Conservation (phyloP, 2,888 invertebrate species). For the Troilus luridus region DNA sequence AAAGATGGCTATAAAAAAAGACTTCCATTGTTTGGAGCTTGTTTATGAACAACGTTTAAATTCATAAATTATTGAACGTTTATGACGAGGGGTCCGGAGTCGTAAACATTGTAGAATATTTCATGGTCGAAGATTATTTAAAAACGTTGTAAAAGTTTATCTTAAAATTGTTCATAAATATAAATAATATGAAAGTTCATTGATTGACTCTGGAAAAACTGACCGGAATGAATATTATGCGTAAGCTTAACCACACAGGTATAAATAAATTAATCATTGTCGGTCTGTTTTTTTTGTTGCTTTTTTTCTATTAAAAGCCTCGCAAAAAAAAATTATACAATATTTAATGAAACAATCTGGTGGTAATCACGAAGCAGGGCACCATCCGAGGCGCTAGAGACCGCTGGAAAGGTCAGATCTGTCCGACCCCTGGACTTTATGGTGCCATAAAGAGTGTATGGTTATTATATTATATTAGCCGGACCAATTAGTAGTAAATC, state of each 20-base stretch:
- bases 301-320: neutral
- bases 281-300: neutral
- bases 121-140: no score
- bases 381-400: neutral
- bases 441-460: constrained; percentile 27
- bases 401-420: constrained; percentile 39
- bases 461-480: constrained; percentile 45
- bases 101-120: no score
- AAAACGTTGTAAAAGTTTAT: no score
- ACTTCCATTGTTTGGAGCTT: no score
- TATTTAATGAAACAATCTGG: constrained; percentile 33
- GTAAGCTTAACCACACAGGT: neutral
- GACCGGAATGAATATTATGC: no score
- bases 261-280: neutral
- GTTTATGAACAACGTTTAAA: no score
- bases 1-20: no score
- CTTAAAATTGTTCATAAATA: no score
- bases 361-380: constrained; percentile 25
- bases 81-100: no score
- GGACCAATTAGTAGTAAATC: constrained; percentile 44
- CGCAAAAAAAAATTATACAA: neutral
- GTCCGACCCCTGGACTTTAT: constrained; percentile 6
- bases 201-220: no score
- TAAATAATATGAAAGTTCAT: no score
- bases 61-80: no score